Percentiles rank a stretch among this genome's conserved stretches.
phyloP scores from a whole-genome alignment of 2,888 invertebrate species.

The Drosophila emarginata region DNA sequence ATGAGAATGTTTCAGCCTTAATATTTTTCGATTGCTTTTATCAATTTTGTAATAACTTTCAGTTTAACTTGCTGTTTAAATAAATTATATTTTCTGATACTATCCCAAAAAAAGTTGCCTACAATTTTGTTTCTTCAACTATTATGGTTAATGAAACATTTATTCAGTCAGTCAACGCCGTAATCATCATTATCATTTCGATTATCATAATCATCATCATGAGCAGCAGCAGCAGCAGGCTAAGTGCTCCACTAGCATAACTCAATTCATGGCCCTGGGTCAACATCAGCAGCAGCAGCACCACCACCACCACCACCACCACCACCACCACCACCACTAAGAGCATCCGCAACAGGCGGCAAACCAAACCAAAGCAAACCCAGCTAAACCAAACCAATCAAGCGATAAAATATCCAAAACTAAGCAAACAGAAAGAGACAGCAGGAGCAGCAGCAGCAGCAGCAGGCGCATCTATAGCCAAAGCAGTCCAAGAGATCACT shows the following conservation, averaged over 20 bases:
- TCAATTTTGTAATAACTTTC: too few species aligned
- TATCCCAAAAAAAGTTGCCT: neutral
- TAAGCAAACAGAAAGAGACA: conserved; percentile 60
- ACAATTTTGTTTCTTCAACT: neutral
- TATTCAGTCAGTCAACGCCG: conserved; percentile 2
- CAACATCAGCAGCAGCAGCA: conserved; percentile 40
- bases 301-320: conserved; percentile 18
- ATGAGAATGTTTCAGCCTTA: neutral
- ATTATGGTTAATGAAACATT: conserved; percentile 1
- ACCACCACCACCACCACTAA: conserved; percentile 30
- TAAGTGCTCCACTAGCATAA: conserved; percentile 53
- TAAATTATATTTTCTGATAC: too few species aligned
- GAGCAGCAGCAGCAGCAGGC: conserved; percentile 23
- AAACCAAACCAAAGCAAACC: conserved; percentile 38
- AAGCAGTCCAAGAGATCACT: conserved; percentile 31
- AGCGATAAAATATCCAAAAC: conserved; percentile 74
- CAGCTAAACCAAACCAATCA: conserved; percentile 61
- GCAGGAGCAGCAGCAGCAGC: conserved; percentile 32
- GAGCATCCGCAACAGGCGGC: conserved; percentile 46
- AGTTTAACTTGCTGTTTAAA: too few species aligned
- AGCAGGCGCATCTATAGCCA: conserved; percentile 37
- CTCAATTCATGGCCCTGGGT: conserved; percentile 62
- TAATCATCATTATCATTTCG: conserved; percentile 26
- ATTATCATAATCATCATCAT: conserved; percentile 38
- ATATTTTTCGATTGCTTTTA: neutral